A percentile compares a stretch with the other conserved stretches of the same genome.
These are phyloP conservation scores for Eueremaeus valkanovi DNA, from an alignment of 2,888 invertebrate genomes.

Conservation along the genomic window DNA sequence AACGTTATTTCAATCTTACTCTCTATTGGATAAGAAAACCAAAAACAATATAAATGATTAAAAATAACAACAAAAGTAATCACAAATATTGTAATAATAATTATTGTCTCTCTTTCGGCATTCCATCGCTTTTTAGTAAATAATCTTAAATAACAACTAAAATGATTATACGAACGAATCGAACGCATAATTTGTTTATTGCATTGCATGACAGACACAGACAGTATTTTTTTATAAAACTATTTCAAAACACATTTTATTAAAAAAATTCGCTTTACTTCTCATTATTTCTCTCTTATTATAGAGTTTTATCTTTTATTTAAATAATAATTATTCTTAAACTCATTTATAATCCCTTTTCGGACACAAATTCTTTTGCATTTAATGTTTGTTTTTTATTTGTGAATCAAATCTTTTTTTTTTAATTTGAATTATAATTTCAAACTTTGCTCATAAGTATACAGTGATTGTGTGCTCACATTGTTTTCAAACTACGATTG, in stretches of 20 bases:
- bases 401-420: not conserved
- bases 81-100: not conserved
- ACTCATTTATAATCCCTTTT: not conserved
- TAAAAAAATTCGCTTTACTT: not conserved
- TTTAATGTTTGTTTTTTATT: not conserved
- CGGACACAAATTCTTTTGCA: not conserved
- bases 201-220: not conserved
- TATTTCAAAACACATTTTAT: not conserved
- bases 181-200: not conserved
- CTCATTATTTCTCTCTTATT: not conserved
- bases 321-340: too few species aligned
- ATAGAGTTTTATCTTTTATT: not conserved
- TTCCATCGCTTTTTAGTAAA: constrained; percentile 13
- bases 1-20: not conserved
- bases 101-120: constrained; percentile 15
- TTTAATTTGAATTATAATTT: not conserved
- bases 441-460: constrained; percentile 19
- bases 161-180: not conserved
- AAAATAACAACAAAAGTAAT: not conserved
- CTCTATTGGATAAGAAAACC: not conserved
- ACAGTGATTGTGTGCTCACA: constrained; percentile 30
- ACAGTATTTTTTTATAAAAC: constrained; percentile 13
- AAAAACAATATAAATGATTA: not conserved
- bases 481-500: constrained; percentile 18
- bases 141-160: not conserved